Base-by-base conservation (phyloP, 2,888 invertebrate genomes). In the Stomorhina lunata region DNA sequence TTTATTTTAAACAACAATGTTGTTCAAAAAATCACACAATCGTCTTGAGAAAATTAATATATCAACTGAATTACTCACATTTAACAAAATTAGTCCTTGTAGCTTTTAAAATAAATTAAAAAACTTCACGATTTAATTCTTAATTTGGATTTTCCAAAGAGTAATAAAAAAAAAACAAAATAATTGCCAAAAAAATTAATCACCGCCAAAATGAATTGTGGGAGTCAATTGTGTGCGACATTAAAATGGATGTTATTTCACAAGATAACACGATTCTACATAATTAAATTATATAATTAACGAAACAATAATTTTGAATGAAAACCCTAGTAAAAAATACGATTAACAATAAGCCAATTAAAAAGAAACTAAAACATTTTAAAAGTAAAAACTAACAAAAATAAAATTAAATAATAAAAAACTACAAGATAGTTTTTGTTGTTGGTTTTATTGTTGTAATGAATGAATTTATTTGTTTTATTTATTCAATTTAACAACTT, bases 271-370 rank as follows among this genome's bases (percentile, higher is more conserved):
- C 79, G 79, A 72, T 61, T 71, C 50, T 40, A 73, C 72, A 80
- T 80, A 80, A 80, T 80, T 80, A 32, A 73, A 73, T 80, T 65
- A 61, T 73, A 72, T 59, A 80, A 80, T 80, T 80, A 80, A 80
- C 73, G 72, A 73, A 55, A 55, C 71, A 78, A 71, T 71, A 78
- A 78, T 59, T 78, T 43, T 32, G 2, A 34, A 25, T 9, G 4
- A 32, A 15, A 17, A n/a, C 48, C 1, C 17, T 10, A 55, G 63
- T 50, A 2, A 27, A 57, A 32, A 27, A 59, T 48, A 32, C 59
- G 50, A 59, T 73, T 59, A 73, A 80, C 81, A 81, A 81, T 81
- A 45, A 72, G 77, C 81, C 81, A 81, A 81, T 81, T 81, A 81
- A 78, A 73, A 61, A 53, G 40, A 57, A 65, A 77, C 71, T 66